Evolutionary conservation across 2,888 invertebrate species (phyloP).

Genomic region (Epiblema foenella): DNA sequence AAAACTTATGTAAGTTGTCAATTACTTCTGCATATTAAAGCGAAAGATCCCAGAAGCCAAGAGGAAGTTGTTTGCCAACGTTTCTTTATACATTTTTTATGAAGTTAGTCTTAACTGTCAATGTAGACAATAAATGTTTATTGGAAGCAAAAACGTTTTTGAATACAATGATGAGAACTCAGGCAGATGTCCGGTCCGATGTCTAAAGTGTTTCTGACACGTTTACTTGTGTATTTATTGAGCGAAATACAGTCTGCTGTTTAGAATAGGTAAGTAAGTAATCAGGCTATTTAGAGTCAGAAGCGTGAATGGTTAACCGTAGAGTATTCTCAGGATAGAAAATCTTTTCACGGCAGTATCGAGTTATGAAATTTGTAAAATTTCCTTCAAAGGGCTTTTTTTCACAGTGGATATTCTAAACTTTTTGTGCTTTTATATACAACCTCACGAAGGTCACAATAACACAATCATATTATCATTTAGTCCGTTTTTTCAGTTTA

Average conservation of each 20-base stretch:
- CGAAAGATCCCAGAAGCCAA: neutral
- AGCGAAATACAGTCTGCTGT: conserved; percentile 1
- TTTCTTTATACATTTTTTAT: conserved; percentile 10
- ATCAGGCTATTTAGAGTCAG: conserved; percentile 24
- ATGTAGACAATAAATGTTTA: conserved; percentile 31
- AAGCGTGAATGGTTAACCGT: neutral
- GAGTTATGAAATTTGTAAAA: neutral
- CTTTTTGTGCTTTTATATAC: no score
- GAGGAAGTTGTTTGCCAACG: conserved; percentile 9
- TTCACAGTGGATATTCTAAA: neutral
- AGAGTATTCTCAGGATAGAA: neutral
- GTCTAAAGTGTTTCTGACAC: conserved; percentile 18
- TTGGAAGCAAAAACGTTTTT: conserved; percentile 19
- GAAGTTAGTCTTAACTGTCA: conserved; percentile 23
- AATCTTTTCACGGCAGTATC: neutral
- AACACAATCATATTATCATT: no score
- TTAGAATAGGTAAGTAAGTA: no score
- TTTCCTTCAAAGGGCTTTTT: neutral
- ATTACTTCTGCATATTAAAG: no score
- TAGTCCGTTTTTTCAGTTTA: no score
- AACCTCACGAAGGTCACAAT: no score
- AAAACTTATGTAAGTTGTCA: no score
- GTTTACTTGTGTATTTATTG: conserved; percentile 18
- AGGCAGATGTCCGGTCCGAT: conserved; percentile 19
- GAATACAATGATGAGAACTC: conserved; percentile 28